Conservation (phyloP, 1,140 invertebrate genomes). For the Nasonia longicornis region DNA sequence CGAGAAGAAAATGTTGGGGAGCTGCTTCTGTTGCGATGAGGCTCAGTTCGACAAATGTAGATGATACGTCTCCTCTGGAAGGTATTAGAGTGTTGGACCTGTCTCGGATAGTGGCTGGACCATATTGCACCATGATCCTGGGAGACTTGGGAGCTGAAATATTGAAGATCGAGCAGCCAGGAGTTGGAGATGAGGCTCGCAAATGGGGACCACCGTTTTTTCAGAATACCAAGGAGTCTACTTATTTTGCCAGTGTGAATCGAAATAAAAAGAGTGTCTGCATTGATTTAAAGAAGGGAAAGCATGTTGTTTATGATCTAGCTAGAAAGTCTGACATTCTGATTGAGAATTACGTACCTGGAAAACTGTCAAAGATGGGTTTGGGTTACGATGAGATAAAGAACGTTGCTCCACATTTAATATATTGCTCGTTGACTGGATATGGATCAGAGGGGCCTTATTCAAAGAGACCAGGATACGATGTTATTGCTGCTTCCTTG, state of each 20-base stretch:
- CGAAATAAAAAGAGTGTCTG: constrained; percentile 96
- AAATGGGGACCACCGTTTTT: constrained; percentile 95
- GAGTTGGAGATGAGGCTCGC: constrained; percentile 89
- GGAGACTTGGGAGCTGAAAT: constrained; percentile 95
- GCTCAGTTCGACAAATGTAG: background rate
- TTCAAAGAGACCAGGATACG: constrained; percentile 88
- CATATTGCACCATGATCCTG: constrained; percentile 89
- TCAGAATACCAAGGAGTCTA: constrained; percentile 77
- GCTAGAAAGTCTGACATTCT: constrained; percentile 86
- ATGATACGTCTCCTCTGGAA: constrained; percentile 65
- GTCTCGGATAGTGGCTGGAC: constrained; percentile 84
- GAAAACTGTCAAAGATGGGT: constrained; percentile 82
- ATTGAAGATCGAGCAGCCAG: constrained; percentile 88
- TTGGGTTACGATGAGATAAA: constrained; percentile 85
- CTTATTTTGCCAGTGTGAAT: constrained; percentile 91
- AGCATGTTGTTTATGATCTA: constrained; percentile 80
- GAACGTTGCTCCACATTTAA: constrained; percentile 80
- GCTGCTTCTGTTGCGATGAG: background rate
- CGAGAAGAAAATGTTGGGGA: background rate
- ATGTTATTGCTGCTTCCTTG: constrained; percentile 93
- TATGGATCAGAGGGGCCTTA: constrained; percentile 92
- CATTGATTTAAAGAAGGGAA: constrained; percentile 87
- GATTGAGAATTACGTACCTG: constrained; percentile 95
- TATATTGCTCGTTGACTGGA: constrained; percentile 96
- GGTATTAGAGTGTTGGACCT: constrained; percentile 86